These are phyloP conservation scores for Synanthedon vespiformis DNA, from an alignment of 2,888 invertebrate genomes.

Conservation along the genomic window DNA sequence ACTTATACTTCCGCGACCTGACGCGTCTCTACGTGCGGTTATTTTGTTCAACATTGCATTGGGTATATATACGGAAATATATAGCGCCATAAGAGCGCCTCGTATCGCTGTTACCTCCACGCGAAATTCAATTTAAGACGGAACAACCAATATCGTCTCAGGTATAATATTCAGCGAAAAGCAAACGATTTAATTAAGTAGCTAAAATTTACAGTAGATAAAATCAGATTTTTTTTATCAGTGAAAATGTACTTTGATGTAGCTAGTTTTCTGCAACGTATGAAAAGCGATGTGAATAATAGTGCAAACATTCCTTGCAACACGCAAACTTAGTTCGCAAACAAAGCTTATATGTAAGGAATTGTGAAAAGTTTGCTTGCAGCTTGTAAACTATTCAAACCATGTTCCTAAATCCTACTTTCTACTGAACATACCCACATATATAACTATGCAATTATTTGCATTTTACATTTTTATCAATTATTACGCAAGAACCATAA, in stretches of 20 bases:
- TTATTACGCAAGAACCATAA: too few relatives aligned
- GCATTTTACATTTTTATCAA: too few relatives aligned
- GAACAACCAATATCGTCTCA: neutral
- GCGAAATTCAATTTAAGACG: neutral
- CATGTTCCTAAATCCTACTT: too few relatives aligned
- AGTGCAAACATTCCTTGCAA: neutral
- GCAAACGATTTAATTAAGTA: too few relatives aligned
- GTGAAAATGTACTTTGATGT: too few relatives aligned
- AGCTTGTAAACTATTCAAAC: neutral
- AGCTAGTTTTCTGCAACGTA: too few relatives aligned
- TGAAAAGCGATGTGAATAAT: neutral
- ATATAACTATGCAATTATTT: too few relatives aligned
- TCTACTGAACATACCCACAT: too few relatives aligned
- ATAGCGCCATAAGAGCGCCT: neutral
- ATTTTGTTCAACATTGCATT: neutral
- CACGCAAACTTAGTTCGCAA: neutral
- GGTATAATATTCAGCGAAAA: too few relatives aligned
- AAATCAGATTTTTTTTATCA: too few relatives aligned
- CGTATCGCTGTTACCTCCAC: neutral
- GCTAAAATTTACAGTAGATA: too few relatives aligned
- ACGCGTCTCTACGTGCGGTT: neutral
- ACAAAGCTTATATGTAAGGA: neutral
- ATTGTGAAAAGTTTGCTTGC: neutral
- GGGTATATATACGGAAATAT: neutral
- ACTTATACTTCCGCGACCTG: neutral